Conservation (phyloP, 2,888 invertebrate species). For the Cheiracanthium punctorium region DNA sequence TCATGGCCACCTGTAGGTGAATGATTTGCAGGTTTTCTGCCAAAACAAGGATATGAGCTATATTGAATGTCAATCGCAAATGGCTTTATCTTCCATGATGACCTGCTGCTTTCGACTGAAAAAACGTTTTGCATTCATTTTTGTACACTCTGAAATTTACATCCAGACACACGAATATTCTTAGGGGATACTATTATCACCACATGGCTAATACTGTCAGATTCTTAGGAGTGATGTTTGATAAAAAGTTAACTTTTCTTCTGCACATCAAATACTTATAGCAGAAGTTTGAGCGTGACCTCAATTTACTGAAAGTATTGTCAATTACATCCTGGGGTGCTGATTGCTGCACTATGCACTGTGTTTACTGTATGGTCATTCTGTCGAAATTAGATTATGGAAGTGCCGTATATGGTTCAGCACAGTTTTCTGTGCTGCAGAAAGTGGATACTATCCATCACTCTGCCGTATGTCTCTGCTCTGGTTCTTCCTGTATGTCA, state of each 20-base stretch:
- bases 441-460: neutral
- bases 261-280: neutral
- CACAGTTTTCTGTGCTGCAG: neutral
- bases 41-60: neutral
- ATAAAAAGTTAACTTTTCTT: neutral
- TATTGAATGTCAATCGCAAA: neutral
- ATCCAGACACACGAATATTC: slow-evolving; percentile 4
- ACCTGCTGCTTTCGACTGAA: slow-evolving; percentile 35
- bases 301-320: neutral
- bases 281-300: neutral
- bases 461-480: neutral
- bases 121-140: slow-evolving; percentile 26
- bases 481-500: neutral
- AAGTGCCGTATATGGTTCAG: neutral
- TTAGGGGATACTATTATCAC: too few species aligned
- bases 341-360: neutral
- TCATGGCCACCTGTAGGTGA: neutral
- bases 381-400: neutral
- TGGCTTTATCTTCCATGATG: neutral
- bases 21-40: slow-evolving; percentile 11
- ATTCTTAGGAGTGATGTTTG: neutral
- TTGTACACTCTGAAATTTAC: neutral
- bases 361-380: neutral
- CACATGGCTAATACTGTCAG: too few species aligned
- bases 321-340: neutral